Evolutionary conservation across 2,797 vertebrate genomes (phyloP).

Genomic region (Micrastur ruficollis): DNA sequence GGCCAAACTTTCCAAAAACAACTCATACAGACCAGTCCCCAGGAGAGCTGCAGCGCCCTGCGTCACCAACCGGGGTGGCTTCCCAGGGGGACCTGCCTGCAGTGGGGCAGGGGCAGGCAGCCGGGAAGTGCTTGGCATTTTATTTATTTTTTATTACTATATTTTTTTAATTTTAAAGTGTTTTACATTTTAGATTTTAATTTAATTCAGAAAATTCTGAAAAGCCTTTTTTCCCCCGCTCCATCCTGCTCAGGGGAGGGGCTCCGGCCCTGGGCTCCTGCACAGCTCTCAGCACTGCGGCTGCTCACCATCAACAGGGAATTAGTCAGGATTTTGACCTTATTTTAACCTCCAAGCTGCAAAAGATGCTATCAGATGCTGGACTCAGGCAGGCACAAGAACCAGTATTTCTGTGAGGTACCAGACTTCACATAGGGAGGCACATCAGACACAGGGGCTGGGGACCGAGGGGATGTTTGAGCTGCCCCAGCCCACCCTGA

Average conservation of each 20-base stretch:
- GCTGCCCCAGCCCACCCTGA: background rate
- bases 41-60: background rate
- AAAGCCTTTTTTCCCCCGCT: rapidly evolving
- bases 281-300: background rate
- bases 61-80: rapidly evolving
- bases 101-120: background rate
- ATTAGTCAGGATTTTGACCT: background rate
- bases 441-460: background rate
- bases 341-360: background rate
- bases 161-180: background rate
- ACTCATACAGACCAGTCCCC: background rate
- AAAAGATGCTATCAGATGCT: background rate
- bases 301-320: background rate
- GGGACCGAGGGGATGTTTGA: rapidly evolving
- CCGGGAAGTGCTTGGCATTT: background rate
- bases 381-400: background rate
- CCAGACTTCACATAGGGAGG: background rate
- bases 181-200: background rate
- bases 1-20: background rate
- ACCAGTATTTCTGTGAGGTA: no score
- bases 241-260: background rate
- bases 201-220: background rate
- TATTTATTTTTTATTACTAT: background rate
- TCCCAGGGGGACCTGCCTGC: rapidly evolving
- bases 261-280: background rate